Conservation (phyloP, 2,113 vertebrate species). For the Pachyramphus minor region DNA sequence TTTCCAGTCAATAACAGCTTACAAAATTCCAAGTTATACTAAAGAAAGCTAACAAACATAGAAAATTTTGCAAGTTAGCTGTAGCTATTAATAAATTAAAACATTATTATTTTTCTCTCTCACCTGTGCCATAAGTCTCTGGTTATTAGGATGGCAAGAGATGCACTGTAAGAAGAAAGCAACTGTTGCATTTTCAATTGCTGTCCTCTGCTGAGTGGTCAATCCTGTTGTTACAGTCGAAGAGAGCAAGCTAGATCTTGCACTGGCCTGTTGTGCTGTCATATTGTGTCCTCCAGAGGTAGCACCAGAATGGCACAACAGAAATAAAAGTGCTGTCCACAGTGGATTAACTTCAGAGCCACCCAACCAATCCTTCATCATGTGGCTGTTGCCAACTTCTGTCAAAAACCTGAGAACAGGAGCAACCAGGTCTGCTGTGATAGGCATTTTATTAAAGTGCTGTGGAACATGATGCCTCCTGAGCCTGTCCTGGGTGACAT, state of each 20-base stretch:
- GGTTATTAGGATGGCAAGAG: constrained; percentile 97
- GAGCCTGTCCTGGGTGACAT: constrained; percentile 73
- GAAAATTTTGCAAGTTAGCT: neutral
- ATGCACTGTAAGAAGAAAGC: constrained; percentile 98
- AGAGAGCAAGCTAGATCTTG: constrained; percentile 79
- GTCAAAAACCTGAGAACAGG: constrained; percentile 95
- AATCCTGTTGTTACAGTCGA: constrained; percentile 78
- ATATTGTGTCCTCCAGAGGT: constrained; percentile 75
- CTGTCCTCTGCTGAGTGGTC: constrained; percentile 94
- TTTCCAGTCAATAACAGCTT: neutral
- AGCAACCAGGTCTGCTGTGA: constrained; percentile 91
- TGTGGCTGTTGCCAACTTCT: constrained; percentile 94
- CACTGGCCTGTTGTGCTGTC: constrained; percentile 61
- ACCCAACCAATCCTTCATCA: constrained; percentile 99
- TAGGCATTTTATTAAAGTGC: constrained; percentile 79
- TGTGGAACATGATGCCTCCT: constrained; percentile 77
- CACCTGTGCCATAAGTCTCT: constrained; percentile 97
- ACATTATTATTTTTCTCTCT: neutral
- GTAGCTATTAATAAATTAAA: neutral
- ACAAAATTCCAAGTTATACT: neutral
- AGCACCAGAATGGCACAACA: constrained; percentile 94
- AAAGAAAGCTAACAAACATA: neutral
- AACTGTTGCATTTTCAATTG: constrained; percentile 95
- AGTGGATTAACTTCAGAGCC: constrained; percentile 94
- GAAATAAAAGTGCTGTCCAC: constrained; percentile 95